Evolutionary conservation across 2,797 vertebrate species (phyloP), one percentile per base, ranked within the genome.

Genomic region (Tadarida brasiliensis): DNA sequence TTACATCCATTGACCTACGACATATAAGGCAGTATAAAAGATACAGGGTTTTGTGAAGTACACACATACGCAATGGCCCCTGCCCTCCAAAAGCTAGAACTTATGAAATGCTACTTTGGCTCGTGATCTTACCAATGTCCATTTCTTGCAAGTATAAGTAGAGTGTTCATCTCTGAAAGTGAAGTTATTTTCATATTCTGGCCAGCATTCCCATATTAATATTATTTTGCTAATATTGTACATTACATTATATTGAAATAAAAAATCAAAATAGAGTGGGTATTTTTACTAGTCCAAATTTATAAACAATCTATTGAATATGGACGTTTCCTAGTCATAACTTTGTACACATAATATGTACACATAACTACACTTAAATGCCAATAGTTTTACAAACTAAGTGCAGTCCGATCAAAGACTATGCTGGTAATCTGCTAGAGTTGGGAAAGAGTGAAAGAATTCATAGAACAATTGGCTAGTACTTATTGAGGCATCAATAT

Each of bases 291-390:
- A 78, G 24, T 39, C 8, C 17, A 78, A 54, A n/a, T 91, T 77
- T 61, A 77, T 61, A 91, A 94, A 61, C 22, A 94, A 73, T 77
- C 65, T 90, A 8, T 51, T 91, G 22, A 88, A n/a, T 70, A 78
- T 24, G 30, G 14, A 39, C 68, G 5, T 49, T 91, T 67, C 22
- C 33, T 86, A 47, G 22, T 94, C 33, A 51, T 39, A 63, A 47
- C 30, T 90, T 90, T 63, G 49, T 28, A 70, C 30, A 28, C 0
- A 33, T 47, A 68, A n/a, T 26, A 87, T 44, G 4, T 68, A 54
- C 11, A 61, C 4, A 59, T 74, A 71, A 81, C 16, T 87, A 71
- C 2, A 71, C 65, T 86, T 86, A 76, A 87, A 67, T 80, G 19
- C 6, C 28, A 82, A 56, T 5, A 28, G 28, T 30, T 54, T 67